A percentile compares a stretch with the other conserved stretches of the same genome.
Conservation (phyloP, 2,113 vertebrate genomes). For the Anser cygnoides region DNA sequence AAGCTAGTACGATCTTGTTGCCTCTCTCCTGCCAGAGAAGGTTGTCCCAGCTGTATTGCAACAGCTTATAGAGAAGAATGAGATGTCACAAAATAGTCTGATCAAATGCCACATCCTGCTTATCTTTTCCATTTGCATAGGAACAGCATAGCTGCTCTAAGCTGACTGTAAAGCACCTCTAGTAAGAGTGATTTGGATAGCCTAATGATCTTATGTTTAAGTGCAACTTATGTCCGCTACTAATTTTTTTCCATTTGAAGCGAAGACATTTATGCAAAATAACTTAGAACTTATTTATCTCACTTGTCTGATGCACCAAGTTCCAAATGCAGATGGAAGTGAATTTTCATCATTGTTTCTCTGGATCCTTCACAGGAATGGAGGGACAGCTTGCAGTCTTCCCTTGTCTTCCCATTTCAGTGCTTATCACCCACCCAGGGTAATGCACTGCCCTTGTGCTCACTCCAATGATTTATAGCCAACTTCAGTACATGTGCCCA, state of each 20-base stretch:
- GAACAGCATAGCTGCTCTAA: conserved; percentile 35
- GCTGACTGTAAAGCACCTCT: conserved; percentile 42
- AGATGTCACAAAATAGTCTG: conserved; percentile 25
- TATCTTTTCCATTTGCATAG: conserved; percentile 44
- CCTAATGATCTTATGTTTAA: conserved; percentile 54
- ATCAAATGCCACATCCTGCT: conserved; percentile 43
- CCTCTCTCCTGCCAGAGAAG: neutral
- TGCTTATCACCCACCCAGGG: neutral
- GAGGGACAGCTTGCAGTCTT: neutral
- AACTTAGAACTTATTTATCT: neutral
- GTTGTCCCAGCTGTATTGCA: neutral
- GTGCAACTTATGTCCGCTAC: neutral
- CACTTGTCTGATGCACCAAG: neutral
- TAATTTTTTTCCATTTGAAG: conserved; percentile 41
- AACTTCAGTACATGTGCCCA: neutral
- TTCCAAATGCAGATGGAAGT: neutral
- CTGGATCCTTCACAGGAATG: neutral
- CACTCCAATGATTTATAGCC: neutral
- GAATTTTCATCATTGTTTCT: neutral
- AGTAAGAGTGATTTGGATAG: conserved; percentile 40
- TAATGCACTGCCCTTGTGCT: neutral
- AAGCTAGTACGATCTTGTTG: neutral
- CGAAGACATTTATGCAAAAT: neutral
- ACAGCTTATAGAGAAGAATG: neutral
- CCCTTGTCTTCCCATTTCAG: neutral